Conservation (phyloP, 2,113 vertebrate species). For the Echinops telfairi region DNA sequence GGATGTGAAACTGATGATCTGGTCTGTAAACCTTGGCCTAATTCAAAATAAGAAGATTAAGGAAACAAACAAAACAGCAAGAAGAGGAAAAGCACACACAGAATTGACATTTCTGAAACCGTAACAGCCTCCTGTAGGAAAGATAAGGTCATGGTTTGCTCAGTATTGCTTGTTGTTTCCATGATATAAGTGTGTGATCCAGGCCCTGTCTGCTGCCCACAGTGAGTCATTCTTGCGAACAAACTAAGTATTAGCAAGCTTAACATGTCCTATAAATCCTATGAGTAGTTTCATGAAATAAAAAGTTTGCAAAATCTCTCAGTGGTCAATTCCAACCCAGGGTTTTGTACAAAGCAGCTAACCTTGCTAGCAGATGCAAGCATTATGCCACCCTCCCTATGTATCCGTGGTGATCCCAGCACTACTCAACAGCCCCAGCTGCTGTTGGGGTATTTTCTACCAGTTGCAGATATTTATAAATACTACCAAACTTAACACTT, state of each 20-base stretch:
- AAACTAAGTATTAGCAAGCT: neutral
- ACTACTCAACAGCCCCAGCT: too few species aligned
- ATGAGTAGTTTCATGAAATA: fast-evolving
- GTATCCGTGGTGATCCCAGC: too few species aligned
- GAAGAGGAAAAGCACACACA: fast-evolving
- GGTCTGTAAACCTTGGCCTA: too few species aligned
- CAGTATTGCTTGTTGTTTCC: fast-evolving
- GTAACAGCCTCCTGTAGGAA: fast-evolving
- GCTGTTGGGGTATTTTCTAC: fast-evolving
- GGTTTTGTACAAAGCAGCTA: neutral
- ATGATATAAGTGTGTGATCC: fast-evolving
- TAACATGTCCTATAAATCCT: fast-evolving
- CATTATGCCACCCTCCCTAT: too few species aligned
- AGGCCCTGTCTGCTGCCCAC: fast-evolving
- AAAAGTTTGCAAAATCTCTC: fast-evolving
- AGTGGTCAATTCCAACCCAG: neutral
- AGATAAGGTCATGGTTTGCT: fast-evolving
- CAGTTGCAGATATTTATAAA: fast-evolving
- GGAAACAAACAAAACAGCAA: too few species aligned
- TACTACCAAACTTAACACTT: fast-evolving
- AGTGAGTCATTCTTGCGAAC: neutral
- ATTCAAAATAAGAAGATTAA: too few species aligned
- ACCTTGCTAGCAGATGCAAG: neutral
- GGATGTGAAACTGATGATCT: too few species aligned
- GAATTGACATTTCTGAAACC: fast-evolving